Base-by-base conservation (phyloP, 53 echinoderm and acorn worm species). In the Paracentrotus lividus region DNA sequence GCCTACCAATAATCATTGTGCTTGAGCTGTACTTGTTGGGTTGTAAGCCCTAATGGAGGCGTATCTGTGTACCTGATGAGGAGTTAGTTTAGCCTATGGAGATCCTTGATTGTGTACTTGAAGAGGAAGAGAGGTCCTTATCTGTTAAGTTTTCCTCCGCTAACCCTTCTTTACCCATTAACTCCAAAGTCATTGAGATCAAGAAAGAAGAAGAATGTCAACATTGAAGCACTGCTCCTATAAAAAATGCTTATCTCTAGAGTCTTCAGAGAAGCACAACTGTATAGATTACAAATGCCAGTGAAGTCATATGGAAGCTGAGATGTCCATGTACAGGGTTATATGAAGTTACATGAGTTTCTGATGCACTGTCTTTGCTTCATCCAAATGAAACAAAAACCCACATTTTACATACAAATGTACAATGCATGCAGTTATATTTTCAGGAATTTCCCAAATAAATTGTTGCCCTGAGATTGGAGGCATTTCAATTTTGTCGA, bases 141-240 rank as follows among this genome's bases (percentile, higher is more conserved):
- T 26, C 2, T 45, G 23, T 20, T 43, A 24, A 42, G 84, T 20
- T 81, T 81, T 42, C 43, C 47, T 81, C 84, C 84, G 44, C 44
- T 81, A 81, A 81, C 84, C 85, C 85, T 29, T n/a, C 85, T n/a
- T 85, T 85, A 31, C 29, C 54, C 85, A 85, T 85, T 52, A 85
- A 85, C 49, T 85, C 85, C 54, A 26, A n/a, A 5, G 49, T 85
- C 23, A 10, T 85, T 85, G 52, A 85, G 53, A 85, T 85, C 85
- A 24, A 49, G 53, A 29, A 54, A 47, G 47, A 47, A 47, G 84
- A 81, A 47, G 21, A 42, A 51, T 52, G 33, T 77, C 40, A 77
- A 77, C 42, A 77, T 77, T 77, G 42, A 13, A 77, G 38, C 21
- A 40, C 77, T 42, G 42, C 16, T 77, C 42, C n/a, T 12, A 31